Evolutionary conservation across 37 sponge, comb jelly and placozoan genomes (phyloP).

Genomic region (Theonella swinhoei): DNA sequence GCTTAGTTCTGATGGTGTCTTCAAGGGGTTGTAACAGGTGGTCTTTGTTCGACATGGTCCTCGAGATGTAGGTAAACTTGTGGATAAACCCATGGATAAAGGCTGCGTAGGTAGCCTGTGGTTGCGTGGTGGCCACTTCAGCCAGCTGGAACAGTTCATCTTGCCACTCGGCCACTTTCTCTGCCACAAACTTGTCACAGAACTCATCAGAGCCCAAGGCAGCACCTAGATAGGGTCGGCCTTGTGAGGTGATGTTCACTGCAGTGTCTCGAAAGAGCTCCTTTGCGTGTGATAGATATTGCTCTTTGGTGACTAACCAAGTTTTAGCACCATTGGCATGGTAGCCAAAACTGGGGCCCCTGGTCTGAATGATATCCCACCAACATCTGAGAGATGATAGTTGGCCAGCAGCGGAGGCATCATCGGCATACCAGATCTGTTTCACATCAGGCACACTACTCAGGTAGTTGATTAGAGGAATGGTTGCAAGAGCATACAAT

Average conservation of each 20-base stretch:
- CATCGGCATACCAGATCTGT: constrained; percentile 36
- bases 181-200: neutral
- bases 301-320: constrained; percentile 29
- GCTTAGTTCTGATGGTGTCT: too few species aligned
- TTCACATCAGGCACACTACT: constrained; percentile 5
- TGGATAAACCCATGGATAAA: too few species aligned
- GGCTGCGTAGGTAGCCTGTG: too few species aligned
- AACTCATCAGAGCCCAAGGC: constrained; percentile 9
- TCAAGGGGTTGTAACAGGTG: too few species aligned
- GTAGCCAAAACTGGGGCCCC: constrained; percentile 45
- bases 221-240: constrained; percentile 39
- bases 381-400: neutral
- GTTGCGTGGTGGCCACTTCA: too few species aligned
- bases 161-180: too few species aligned
- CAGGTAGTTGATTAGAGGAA: neutral
- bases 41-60: too few species aligned
- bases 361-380: neutral
- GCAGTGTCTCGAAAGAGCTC: neutral
- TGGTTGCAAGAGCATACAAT: constrained; percentile 34
- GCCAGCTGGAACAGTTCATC: too few species aligned
- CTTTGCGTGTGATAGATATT: too few species aligned
- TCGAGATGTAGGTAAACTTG: too few species aligned
- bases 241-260: constrained; percentile 4
- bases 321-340: constrained; percentile 35
- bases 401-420: neutral